Evolutionary conservation across 2,797 vertebrate species (phyloP).

Genomic region (Diplodus puntazzo): DNA sequence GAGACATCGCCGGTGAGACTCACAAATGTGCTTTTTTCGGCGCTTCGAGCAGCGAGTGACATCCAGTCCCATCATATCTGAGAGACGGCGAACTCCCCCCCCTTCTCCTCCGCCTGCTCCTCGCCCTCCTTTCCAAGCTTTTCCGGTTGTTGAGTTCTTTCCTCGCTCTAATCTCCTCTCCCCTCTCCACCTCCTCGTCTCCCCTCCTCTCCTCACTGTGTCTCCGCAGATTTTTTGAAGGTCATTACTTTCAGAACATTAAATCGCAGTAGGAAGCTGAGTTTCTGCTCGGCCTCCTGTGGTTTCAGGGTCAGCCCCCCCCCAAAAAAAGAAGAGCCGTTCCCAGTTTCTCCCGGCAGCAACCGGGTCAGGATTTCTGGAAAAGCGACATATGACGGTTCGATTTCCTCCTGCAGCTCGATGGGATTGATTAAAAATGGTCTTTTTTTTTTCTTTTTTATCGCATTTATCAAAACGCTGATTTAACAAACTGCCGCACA

Average conservation of each 20-base stretch:
- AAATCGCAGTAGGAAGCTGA: constrained; percentile 41
- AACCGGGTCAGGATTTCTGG: too few species aligned
- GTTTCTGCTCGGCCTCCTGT: constrained; percentile 34
- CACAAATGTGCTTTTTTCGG: too few species aligned
- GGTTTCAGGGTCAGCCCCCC: constrained; percentile 13
- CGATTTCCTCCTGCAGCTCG: constrained; percentile 3
- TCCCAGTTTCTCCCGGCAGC: constrained; percentile 4
- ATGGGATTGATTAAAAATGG: background rate
- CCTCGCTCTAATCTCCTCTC: background rate
- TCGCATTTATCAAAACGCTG: constrained; percentile 14
- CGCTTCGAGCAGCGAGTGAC: too few species aligned
- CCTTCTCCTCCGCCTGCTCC: too few species aligned
- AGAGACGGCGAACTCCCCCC: too few species aligned
- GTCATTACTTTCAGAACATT: constrained; percentile 55
- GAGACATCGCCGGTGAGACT: too few species aligned
- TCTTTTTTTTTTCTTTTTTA: constrained; percentile 6
- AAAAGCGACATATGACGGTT: background rate
- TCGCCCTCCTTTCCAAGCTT: too few species aligned
- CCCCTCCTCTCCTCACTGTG: background rate
- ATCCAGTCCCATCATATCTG: too few species aligned
- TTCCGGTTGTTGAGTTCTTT: too few species aligned
- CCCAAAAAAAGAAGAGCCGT: background rate
- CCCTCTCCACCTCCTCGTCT: too few species aligned
- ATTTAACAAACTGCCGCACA: constrained; percentile 1
- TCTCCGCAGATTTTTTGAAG: constrained; percentile 45